Conservation (phyloP, 2,888 invertebrate genomes). For the Stomorhina lunata region DNA sequence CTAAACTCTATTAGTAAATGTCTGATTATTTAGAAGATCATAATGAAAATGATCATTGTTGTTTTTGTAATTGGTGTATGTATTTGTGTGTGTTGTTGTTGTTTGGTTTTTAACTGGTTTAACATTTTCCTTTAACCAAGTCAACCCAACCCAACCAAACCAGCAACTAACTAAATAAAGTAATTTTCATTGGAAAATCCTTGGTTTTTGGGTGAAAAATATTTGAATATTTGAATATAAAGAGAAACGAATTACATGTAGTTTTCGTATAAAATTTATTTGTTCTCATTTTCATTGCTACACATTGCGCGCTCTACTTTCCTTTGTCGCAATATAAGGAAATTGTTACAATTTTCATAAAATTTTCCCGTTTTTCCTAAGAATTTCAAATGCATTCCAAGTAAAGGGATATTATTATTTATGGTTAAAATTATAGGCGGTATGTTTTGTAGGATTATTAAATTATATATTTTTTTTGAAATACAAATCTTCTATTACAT, state of each 20-base stretch:
- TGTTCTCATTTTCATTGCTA: slow-evolving; percentile 31
- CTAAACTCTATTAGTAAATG: slow-evolving; percentile 19
- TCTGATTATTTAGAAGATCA: slow-evolving; percentile 42
- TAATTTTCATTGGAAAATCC: slow-evolving; percentile 54
- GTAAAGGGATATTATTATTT: slow-evolving; percentile 50
- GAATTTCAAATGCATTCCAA: slow-evolving; percentile 26
- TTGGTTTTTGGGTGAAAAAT: slow-evolving; percentile 41
- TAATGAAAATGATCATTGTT: slow-evolving; percentile 44
- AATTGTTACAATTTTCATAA: slow-evolving; percentile 21
- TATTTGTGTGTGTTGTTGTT: not conserved
- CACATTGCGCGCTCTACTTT: slow-evolving; percentile 31
- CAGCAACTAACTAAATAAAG: not conserved
- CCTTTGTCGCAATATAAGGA: not conserved
- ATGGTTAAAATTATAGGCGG: slow-evolving; percentile 48
- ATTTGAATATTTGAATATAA: slow-evolving; percentile 35
- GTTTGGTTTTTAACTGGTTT: slow-evolving; percentile 50
- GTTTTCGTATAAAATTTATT: not conserved
- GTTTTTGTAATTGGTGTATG: slow-evolving; percentile 8
- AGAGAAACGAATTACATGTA: not conserved
- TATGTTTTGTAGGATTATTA: slow-evolving; percentile 52
- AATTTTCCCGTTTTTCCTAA: slow-evolving; percentile 25
- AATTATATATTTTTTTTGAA: not conserved
- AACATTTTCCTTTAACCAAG: slow-evolving; percentile 3
- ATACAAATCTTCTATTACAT: no score
- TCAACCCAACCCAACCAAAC: not conserved